These are phyloP conservation scores for Morus bassanus DNA, from an alignment of 2,797 vertebrate genomes.

Conservation along the genomic window DNA sequence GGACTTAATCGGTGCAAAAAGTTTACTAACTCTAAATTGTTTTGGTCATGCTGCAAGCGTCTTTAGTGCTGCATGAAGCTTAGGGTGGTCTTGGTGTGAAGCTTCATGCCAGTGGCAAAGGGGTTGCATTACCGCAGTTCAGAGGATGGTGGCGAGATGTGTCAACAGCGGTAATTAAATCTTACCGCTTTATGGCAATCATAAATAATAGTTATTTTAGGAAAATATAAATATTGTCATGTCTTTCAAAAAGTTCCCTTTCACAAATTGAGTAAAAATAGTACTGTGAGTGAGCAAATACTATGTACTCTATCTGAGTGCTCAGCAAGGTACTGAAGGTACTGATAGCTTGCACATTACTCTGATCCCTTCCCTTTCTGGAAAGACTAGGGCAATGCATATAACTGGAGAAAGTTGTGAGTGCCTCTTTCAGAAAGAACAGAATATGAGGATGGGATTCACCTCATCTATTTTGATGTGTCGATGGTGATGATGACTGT, in stretches of 20 bases:
- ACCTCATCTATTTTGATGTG: not conserved
- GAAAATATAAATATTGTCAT: not conserved
- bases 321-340: not conserved
- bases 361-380: not conserved
- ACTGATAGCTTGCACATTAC: not conserved
- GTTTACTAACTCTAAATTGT: no score
- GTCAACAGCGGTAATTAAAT: no score
- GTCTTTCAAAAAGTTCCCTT: not conserved
- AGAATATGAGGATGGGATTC: not conserved
- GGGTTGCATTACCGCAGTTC: rapidly evolving
- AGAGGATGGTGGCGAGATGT: not conserved
- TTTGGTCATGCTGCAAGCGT: not conserved
- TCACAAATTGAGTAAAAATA: not conserved
- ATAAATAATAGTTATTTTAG: not conserved
- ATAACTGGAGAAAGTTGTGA: not conserved
- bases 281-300: not conserved
- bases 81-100: no score
- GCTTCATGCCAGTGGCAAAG: not conserved
- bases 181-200: not conserved
- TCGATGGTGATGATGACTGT: not conserved
- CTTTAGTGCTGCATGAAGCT: not conserved
- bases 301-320: rapidly evolving
- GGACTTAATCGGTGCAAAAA: not conserved
- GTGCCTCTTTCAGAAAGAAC: not conserved
- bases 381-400: not conserved